phyloP scores from a whole-genome alignment of 2,888 invertebrate genomes.

The Acrocyrtus sp. region DNA sequence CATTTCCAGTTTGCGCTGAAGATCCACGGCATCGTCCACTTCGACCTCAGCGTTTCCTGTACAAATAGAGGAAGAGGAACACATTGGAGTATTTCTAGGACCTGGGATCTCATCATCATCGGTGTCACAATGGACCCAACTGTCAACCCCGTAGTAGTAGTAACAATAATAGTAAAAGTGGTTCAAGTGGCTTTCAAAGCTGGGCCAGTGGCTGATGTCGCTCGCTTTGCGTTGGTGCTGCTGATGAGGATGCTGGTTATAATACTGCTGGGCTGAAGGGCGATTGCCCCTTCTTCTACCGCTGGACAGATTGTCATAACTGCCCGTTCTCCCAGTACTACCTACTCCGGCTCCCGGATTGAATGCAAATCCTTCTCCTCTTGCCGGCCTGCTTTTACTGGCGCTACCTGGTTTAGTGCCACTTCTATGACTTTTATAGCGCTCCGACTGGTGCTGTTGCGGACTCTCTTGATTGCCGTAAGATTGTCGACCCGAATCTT shows the following conservation, averaged over 20 bases:
- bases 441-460: too few species aligned
- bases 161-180: conserved; percentile 50
- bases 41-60: conserved; percentile 77
- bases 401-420: too few species aligned
- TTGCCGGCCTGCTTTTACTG: not conserved
- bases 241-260: conserved; percentile 5
- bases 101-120: conserved; percentile 51
- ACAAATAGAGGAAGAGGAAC: conserved; percentile 52
- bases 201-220: conserved; percentile 42
- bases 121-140: conserved; percentile 51
- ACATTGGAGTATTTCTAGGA: conserved; percentile 43
- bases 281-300: not conserved
- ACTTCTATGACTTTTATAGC: not conserved
- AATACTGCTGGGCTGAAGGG: not conserved
- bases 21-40: conserved; percentile 85
- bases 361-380: not conserved
- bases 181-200: conserved; percentile 50
- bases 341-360: not conserved
- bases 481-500: too few species aligned
- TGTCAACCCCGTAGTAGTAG: conserved; percentile 48
- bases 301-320: not conserved
- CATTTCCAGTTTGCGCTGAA: conserved; percentile 89
- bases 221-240: conserved; percentile 8
- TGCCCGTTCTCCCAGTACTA: not conserved
- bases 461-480: too few species aligned